Evolutionary conservation across 92 coral and sea anemone genomes (phyloP), one percentile per base, ranked within the genome.

Genomic region (Virgularia gustaviana): DNA sequence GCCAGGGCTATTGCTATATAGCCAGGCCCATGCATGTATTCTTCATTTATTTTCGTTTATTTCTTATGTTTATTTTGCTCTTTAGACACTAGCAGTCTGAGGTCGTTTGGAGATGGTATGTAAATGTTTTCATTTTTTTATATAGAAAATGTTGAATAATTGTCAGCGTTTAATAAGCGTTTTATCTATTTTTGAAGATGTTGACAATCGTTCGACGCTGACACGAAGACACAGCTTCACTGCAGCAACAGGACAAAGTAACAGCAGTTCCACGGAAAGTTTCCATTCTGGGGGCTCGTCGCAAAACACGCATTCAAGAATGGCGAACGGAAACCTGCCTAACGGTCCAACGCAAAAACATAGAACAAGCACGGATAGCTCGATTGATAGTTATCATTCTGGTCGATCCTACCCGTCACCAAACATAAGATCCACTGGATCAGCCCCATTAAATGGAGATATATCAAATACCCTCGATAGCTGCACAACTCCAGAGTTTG

Each of bases 71-170:
- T 44, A 30, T 12, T 23, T 44, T 28, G 43, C 57, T 66, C 39
- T 63, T 66, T 66, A 66, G 73, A 66, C 47, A 57, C 37, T 39
- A 66, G 18, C 11, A 66, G 73, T 42, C 33, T 44, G 58, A 66
- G 47, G 28, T 66, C 73, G 12, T 66, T 11, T 44, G 73, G 47
- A 28, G 73, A 66, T 66, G 73, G 73, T 66, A 29, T 43, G 73
- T 66, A 66, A 63, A 59, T 20, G 1, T 12, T 12, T 16, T 22
- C 29, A 11, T 4, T 22, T 19, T 2, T 11, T 6, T 34, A 34
- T 25, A 7, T 60, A 23, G 5, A 0, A 25, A 1, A 34, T 34
- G 20, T 16, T 39, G 15, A 39, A 39, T 15, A 7, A 7, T 39
- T 7, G 45, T 8, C 45, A 8, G 8, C 45, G 15, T 8, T 39